These are phyloP conservation scores for Clostera curtula DNA, from an alignment of 2,888 invertebrate species.

Conservation along the genomic window DNA sequence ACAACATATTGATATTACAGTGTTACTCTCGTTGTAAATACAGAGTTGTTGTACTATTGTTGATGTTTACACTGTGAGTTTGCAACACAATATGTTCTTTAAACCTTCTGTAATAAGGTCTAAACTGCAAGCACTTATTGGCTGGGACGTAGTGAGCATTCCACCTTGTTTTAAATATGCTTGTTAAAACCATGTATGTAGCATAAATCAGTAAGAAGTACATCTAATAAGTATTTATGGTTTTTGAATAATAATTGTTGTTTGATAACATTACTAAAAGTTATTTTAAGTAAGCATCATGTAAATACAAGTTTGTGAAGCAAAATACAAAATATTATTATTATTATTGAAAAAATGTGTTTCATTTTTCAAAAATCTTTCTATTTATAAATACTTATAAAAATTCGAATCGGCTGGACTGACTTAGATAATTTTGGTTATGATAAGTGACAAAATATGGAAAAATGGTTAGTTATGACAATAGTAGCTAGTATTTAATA, in stretches of 20 bases:
- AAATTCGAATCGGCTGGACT: no score
- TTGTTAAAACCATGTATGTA: constrained; percentile 31
- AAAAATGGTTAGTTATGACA: no score
- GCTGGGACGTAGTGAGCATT: constrained; percentile 50
- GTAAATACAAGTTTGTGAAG: constrained; percentile 72
- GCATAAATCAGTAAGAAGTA: constrained; percentile 53
- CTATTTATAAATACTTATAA: constrained; percentile 3
- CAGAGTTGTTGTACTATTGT: constrained; percentile 44
- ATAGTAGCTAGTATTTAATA: no score
- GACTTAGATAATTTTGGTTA: no score
- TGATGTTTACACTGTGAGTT: constrained; percentile 24
- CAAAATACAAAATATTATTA: constrained; percentile 53
- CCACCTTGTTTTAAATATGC: constrained; percentile 40
- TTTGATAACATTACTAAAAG: constrained; percentile 46
- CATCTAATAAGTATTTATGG: constrained; percentile 52
- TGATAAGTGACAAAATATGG: no score
- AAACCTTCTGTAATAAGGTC: not conserved
- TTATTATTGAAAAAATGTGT: constrained; percentile 49
- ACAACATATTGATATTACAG: constrained; percentile 53
- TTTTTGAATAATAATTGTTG: constrained; percentile 62
- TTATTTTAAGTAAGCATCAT: constrained; percentile 64
- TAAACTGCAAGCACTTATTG: no score
- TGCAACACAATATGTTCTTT: constrained; percentile 5
- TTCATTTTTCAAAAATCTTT: constrained; percentile 11
- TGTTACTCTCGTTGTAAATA: constrained; percentile 60